These are phyloP conservation scores for Cavia porcellus DNA, from an alignment of 2,113 vertebrate genomes.

Conservation along the genomic window DNA sequence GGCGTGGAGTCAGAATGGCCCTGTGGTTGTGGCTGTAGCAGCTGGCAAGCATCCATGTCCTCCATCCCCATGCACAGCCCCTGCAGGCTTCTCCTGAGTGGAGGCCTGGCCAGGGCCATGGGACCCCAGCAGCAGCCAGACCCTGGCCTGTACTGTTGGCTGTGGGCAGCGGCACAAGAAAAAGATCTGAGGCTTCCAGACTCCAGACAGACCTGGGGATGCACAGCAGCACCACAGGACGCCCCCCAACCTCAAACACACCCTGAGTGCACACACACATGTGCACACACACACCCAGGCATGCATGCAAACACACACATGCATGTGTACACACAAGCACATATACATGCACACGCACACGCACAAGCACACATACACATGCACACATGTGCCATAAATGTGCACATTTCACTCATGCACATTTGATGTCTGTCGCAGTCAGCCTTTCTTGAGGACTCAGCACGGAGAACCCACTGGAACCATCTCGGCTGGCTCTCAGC, in stretches of 20 bases:
- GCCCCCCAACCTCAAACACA: slow-evolving; percentile 75
- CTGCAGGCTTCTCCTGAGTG: neutral
- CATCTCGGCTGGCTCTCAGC: neutral
- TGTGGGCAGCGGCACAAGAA: slow-evolving; percentile 54
- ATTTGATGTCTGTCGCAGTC: slow-evolving; percentile 40
- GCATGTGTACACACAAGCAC: neutral
- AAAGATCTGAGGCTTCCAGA: slow-evolving; percentile 63
- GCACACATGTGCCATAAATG: neutral
- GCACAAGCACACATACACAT: neutral
- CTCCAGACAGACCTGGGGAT: slow-evolving; percentile 64
- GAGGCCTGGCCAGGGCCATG: neutral
- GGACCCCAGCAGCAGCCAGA: neutral
- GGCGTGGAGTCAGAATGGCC: neutral
- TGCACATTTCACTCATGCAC: neutral
- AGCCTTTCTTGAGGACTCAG: slow-evolving; percentile 38
- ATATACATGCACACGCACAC: neutral
- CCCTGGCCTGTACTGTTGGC: neutral
- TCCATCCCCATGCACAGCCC: neutral
- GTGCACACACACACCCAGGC: neutral
- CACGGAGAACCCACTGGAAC: neutral
- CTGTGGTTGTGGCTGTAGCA: neutral
- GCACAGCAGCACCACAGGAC: slow-evolving; percentile 74
- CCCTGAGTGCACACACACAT: neutral
- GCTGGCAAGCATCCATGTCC: neutral
- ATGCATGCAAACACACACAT: neutral